Percentiles rank a stretch among this genome's conserved stretches.
These are phyloP conservation scores for Oxyruncus cristatus DNA, from an alignment of 2,113 vertebrate genomes.

Conservation along the genomic window DNA sequence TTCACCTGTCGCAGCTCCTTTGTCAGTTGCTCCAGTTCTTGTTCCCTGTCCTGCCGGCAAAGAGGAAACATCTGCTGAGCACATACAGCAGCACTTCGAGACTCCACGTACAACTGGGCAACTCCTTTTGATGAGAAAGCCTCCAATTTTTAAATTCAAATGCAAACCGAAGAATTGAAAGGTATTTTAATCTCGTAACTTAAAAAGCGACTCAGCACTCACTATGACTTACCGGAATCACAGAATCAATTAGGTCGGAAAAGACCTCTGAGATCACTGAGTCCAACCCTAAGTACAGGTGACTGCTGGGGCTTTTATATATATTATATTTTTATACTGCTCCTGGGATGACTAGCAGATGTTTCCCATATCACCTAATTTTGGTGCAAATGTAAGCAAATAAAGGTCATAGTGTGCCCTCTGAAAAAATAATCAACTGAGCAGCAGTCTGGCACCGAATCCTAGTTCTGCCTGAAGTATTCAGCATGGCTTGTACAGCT, in stretches of 20 bases:
- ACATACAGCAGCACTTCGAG: not conserved
- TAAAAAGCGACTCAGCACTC: not conserved
- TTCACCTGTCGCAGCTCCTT: conserved; percentile 98
- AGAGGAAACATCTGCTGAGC: not conserved
- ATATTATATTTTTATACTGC: not conserved
- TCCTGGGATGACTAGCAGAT: not conserved
- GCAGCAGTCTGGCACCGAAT: not conserved
- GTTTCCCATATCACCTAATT: not conserved
- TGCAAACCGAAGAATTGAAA: not conserved
- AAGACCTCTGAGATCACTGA: not conserved
- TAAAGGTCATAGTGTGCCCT: not conserved
- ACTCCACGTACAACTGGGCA: not conserved
- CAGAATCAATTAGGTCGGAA: not conserved
- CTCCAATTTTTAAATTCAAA: not conserved
- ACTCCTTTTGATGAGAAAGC: not conserved
- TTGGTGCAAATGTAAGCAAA: not conserved
- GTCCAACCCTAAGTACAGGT: not conserved
- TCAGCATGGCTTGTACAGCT: not conserved
- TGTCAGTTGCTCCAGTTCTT: conserved; percentile 93
- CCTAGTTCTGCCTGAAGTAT: not conserved
- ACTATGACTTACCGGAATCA: not conserved
- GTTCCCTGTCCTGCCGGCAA: conserved; percentile 85
- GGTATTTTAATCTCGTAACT: not conserved
- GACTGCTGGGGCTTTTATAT: not conserved
- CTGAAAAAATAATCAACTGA: not conserved